Evolutionary conservation across 2,888 invertebrate genomes (phyloP).

Genomic region (Chrysotoxum bicinctum): DNA sequence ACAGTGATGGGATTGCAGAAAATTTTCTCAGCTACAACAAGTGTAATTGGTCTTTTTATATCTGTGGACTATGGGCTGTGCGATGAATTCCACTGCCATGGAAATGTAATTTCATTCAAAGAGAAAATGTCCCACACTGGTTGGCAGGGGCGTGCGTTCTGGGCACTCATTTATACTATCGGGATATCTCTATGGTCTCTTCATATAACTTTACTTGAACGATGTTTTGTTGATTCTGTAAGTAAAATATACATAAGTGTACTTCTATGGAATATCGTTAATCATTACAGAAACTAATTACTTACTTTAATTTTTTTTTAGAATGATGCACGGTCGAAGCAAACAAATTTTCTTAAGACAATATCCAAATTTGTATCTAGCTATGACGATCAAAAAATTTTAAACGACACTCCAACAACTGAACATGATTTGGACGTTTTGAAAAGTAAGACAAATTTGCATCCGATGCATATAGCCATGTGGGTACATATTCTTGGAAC

Average conservation of each 20-base stretch:
- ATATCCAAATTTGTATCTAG: slow-evolving; percentile 68
- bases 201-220: slow-evolving; percentile 77
- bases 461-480: slow-evolving; percentile 79
- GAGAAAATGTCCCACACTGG: slow-evolving; percentile 75
- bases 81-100: slow-evolving; percentile 85
- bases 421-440: slow-evolving; percentile 1
- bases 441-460: slow-evolving; percentile 40
- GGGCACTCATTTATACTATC: slow-evolving; percentile 84
- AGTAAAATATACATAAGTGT: neutral
- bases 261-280: neutral
- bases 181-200: slow-evolving; percentile 83
- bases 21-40: slow-evolving; percentile 84
- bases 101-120: slow-evolving; percentile 80
- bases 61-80: slow-evolving; percentile 85
- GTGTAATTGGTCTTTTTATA: slow-evolving; percentile 84
- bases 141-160: slow-evolving; percentile 83
- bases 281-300: neutral
- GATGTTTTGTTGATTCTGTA: slow-evolving; percentile 73
- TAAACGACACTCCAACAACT: slow-evolving; percentile 24
- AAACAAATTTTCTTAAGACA: slow-evolving; percentile 64
- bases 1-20: slow-evolving; percentile 84
- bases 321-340: slow-evolving; percentile 47
- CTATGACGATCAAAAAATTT: slow-evolving; percentile 54
- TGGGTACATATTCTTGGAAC: slow-evolving; percentile 82
- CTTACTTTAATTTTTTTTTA: neutral